A percentile compares a stretch with the other conserved stretches of the same genome.
Conservation (phyloP, 1,140 invertebrate genomes). For the Drosophila ohnishii region DNA sequence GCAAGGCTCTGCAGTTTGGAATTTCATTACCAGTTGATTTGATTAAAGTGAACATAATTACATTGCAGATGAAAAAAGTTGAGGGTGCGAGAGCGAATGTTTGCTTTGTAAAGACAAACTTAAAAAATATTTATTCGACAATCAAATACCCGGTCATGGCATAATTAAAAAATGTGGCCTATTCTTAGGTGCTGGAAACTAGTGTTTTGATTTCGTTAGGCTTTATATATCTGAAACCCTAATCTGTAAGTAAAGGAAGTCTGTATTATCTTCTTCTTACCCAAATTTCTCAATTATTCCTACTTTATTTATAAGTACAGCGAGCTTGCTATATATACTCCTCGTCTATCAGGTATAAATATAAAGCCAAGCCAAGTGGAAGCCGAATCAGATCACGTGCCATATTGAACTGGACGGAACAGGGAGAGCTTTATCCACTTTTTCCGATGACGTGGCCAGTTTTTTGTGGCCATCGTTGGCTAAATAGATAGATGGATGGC, state of each 20-base stretch:
- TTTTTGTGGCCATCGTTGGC: constrained; percentile 19
- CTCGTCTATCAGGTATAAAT: not conserved
- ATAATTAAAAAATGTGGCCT: not conserved
- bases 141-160: not conserved
- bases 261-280: too few species aligned
- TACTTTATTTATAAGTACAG: not conserved
- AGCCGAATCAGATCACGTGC: constrained; percentile 46
- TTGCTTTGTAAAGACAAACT: constrained; percentile 8
- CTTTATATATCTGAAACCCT: not conserved
- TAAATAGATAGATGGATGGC: constrained; percentile 45
- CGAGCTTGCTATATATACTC: not conserved
- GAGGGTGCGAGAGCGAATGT: not conserved
- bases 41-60: constrained; percentile 73
- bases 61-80: constrained; percentile 63
- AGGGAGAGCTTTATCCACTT: constrained; percentile 5
- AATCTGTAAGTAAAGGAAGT: not conserved
- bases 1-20: constrained; percentile 48
- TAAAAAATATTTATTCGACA: not conserved
- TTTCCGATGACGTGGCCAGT: constrained; percentile 39
- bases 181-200: not conserved
- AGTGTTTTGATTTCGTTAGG: not conserved
- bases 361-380: constrained; percentile 21
- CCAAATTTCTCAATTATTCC: not conserved
- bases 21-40: constrained; percentile 74
- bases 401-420: constrained; percentile 35